Conservation (phyloP, 2,888 invertebrate species). For the Tachystola acroxantha region DNA sequence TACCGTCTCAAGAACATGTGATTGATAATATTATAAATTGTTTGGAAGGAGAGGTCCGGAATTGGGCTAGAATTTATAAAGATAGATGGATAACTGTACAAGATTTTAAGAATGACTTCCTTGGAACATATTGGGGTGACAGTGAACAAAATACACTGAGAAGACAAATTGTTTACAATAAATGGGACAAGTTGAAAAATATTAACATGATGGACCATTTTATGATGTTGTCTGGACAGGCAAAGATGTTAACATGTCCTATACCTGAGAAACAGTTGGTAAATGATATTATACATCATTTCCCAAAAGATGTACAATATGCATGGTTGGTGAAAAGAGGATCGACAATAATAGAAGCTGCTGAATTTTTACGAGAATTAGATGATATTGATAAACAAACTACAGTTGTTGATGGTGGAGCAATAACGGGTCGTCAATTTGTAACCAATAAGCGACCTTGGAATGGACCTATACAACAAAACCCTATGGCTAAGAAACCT, state of each 20-base stretch:
- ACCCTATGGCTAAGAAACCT: too few relatives aligned
- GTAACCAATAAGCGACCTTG: background rate
- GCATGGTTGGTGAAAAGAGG: background rate
- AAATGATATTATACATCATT: background rate
- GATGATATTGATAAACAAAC: constrained; percentile 1
- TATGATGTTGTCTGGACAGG: background rate
- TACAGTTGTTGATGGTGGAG: too few relatives aligned
- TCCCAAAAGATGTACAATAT: constrained; percentile 1
- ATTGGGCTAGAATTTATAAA: too few relatives aligned
- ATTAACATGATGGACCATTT: background rate
- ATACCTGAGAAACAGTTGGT: constrained; percentile 2
- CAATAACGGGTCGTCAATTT: background rate
- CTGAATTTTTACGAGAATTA: constrained; percentile 2
- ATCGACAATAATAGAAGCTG: background rate
- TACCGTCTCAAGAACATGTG: background rate
- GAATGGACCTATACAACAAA: background rate
- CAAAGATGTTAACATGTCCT: background rate
- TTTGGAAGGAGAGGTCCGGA: background rate
- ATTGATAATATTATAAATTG: background rate
- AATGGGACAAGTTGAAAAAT: background rate
- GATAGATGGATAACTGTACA: background rate
- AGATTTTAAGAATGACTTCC: background rate
- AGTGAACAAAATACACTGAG: too few relatives aligned
- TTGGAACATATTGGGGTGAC: background rate
- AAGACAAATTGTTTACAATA: background rate